Conservation (phyloP, 2,888 invertebrate genomes). For the Acanthosepion esculentum region DNA sequence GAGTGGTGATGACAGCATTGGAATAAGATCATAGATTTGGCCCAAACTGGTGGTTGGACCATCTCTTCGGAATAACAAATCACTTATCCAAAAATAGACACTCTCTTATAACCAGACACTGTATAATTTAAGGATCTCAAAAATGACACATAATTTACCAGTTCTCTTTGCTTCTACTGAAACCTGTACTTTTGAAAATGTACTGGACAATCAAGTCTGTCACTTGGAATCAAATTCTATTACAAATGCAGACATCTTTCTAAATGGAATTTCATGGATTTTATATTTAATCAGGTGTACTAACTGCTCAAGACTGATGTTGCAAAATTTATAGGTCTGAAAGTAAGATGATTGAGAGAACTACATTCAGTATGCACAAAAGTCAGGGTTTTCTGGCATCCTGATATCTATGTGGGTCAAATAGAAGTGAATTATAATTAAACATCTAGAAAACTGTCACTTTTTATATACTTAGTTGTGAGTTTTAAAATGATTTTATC, state of each 20-base stretch:
- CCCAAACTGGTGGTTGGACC: background rate
- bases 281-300: background rate
- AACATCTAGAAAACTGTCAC: no score
- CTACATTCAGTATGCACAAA: no score
- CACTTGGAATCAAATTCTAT: background rate
- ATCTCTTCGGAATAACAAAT: background rate
- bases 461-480: no score
- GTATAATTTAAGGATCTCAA: background rate
- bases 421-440: no score
- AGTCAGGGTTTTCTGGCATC: no score
- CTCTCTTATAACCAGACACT: background rate
- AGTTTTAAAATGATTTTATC: no score
- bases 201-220: background rate
- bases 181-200: background rate
- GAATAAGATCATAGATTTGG: background rate
- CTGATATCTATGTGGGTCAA: no score
- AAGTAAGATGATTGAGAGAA: no score
- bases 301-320: background rate
- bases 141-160: background rate
- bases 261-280: background rate
- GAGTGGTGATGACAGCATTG: background rate
- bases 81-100: background rate
- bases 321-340: no score
- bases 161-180: background rate
- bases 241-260: background rate